Conservation (phyloP, 2,113 vertebrate species). For the Sporophila hypoxantha region DNA sequence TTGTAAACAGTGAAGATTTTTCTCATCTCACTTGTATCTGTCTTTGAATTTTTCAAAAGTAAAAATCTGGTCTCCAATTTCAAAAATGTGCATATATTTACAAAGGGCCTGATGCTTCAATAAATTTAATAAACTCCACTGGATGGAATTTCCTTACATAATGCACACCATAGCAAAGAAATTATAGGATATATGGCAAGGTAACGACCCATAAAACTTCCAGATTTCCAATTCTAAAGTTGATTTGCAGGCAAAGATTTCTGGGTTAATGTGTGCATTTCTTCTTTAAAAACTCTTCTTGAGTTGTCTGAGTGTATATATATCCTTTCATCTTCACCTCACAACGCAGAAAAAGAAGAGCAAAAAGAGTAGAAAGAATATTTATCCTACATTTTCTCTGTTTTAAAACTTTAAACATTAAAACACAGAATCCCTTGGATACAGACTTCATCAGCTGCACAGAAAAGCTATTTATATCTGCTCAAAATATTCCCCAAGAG, state of each 20-base stretch:
- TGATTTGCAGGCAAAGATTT: background rate
- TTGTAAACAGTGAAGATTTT: background rate
- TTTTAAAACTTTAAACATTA: background rate
- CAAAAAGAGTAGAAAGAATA: background rate
- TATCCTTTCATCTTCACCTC: background rate
- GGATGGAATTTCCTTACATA: background rate
- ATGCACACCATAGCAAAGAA: background rate
- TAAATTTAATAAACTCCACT: background rate
- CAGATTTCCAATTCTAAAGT: background rate
- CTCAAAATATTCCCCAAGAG: background rate
- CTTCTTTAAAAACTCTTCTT: background rate
- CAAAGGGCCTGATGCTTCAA: background rate
- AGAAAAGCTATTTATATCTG: slow-evolving; percentile 2
- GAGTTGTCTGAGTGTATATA: background rate
- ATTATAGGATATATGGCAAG: background rate
- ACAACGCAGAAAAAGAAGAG: background rate
- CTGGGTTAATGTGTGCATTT: background rate
- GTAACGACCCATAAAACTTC: background rate
- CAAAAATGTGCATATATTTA: background rate
- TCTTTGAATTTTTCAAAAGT: background rate
- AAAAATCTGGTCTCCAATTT: background rate
- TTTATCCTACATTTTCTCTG: background rate
- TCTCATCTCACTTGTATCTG: background rate
- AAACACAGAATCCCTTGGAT: background rate
- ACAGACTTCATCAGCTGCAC: background rate